Conservation (phyloP, 2,797 vertebrate genomes). For the Sus cebifrons region DNA sequence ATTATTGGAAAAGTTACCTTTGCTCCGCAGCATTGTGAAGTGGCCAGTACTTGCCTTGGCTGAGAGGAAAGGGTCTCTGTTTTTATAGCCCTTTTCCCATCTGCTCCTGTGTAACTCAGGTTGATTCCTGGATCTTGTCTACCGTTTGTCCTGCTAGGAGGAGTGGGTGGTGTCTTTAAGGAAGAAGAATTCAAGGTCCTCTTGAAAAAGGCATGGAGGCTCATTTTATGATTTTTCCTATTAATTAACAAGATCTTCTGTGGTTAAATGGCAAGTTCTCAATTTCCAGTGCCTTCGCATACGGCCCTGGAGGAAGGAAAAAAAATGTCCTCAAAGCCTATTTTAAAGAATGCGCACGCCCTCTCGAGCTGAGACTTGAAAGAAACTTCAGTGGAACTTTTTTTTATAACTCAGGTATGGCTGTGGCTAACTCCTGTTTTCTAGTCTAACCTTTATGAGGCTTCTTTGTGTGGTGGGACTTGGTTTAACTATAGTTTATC, state of each 20-base stretch:
- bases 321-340: neutral
- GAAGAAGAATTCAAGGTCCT: conserved; percentile 5
- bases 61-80: neutral
- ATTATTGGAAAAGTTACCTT: neutral
- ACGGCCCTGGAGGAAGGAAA: neutral
- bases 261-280: conserved; percentile 2
- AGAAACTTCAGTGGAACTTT: conserved; percentile 36
- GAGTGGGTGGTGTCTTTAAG: conserved; percentile 23
- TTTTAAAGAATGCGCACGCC: conserved; percentile 24
- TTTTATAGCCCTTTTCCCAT: neutral
- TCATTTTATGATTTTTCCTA: conserved; percentile 60
- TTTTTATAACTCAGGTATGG: neutral
- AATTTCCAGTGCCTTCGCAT: conserved; percentile 38
- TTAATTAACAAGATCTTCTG: neutral
- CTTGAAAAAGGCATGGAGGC: conserved; percentile 18
- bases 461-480: neutral
- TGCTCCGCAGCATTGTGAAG: neutral
- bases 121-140: neutral
- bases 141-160: conserved; percentile 33
- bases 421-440: neutral
- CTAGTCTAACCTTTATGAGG: neutral
- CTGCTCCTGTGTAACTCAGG: neutral
- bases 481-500: neutral
- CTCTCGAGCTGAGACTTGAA: neutral
- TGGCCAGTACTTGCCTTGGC: neutral